phyloP scores from a whole-genome alignment of 2,113 vertebrate species.

The Myxocyprinus asiaticus region DNA sequence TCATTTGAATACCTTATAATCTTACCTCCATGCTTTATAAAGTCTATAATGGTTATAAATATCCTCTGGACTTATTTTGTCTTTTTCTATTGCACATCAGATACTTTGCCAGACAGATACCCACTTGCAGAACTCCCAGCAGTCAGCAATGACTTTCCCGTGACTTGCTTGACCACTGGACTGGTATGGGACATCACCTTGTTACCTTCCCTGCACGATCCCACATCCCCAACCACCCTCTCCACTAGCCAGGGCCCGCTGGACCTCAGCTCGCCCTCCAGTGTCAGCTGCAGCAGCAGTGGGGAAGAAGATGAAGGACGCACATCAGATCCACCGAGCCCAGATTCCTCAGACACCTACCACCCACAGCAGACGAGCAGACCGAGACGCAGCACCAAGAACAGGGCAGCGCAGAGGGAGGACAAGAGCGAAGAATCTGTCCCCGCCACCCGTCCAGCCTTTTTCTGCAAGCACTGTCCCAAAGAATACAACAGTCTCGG shows the following conservation, averaged over 20 bases:
- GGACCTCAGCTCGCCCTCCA: constrained; percentile 85
- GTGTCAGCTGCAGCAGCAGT: constrained; percentile 80
- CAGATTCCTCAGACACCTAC: constrained; percentile 82
- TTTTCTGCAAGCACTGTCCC: constrained; percentile 96
- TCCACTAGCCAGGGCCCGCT: constrained; percentile 72
- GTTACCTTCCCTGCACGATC: constrained; percentile 78
- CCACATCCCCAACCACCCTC: constrained; percentile 68
- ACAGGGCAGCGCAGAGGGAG: constrained; percentile 75
- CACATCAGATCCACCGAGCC: constrained; percentile 90
- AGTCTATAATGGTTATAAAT: too few relatives aligned
- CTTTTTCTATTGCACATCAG: constrained; percentile 58
- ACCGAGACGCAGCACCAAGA: constrained; percentile 81
- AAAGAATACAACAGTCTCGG: constrained; percentile 96
- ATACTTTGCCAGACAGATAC: constrained; percentile 80
- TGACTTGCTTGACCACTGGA: constrained; percentile 80
- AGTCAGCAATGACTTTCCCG: constrained; percentile 57
- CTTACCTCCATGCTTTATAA: too few relatives aligned
- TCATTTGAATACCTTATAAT: too few relatives aligned
- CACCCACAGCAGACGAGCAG: constrained; percentile 73
- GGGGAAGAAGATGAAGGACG: constrained; percentile 91
- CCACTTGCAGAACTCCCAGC: constrained; percentile 73
- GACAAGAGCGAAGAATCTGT: constrained; percentile 59
- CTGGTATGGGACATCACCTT: constrained; percentile 90
- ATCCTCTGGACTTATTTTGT: not conserved
- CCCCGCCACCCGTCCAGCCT: constrained; percentile 71